A percentile compares a stretch with the other conserved stretches of the same genome.
These are phyloP conservation scores for Thymelicus sylvestris DNA, from an alignment of 2,888 invertebrate genomes.

Conservation along the genomic window DNA sequence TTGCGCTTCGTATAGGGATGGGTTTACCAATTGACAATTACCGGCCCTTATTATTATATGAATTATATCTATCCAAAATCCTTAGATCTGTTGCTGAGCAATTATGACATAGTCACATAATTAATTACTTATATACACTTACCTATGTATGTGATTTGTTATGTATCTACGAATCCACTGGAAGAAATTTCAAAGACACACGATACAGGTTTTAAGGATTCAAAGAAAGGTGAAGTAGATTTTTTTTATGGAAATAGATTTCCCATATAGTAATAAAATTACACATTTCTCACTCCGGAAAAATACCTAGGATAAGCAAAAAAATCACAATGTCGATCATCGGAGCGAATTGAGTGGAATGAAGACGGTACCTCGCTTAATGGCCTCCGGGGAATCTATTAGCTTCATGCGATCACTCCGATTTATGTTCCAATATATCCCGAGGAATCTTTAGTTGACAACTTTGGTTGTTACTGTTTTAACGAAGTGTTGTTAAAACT, in stretches of 20 bases:
- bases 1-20: no score
- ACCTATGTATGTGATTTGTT: no score
- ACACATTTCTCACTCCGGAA: background rate
- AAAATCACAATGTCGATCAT: conserved; percentile 45
- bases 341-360: conserved; percentile 51
- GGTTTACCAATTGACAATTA: no score
- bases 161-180: no score
- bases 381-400: conserved; percentile 66
- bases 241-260: background rate
- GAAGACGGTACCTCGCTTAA: conserved; percentile 58
- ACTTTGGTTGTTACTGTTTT: background rate
- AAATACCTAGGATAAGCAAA: conserved; percentile 2
- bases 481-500: no score
- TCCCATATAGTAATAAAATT: background rate
- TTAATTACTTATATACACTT: no score
- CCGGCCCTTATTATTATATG: no score
- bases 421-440: conserved; percentile 64
- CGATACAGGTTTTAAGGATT: no score
- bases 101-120: no score
- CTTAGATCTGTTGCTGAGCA: no score
- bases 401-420: conserved; percentile 60
- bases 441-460: background rate
- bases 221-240: background rate
- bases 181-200: no score
- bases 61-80: no score